Conservation (phyloP, 2,113 vertebrate genomes). For the Dissostichus mawsoni region DNA sequence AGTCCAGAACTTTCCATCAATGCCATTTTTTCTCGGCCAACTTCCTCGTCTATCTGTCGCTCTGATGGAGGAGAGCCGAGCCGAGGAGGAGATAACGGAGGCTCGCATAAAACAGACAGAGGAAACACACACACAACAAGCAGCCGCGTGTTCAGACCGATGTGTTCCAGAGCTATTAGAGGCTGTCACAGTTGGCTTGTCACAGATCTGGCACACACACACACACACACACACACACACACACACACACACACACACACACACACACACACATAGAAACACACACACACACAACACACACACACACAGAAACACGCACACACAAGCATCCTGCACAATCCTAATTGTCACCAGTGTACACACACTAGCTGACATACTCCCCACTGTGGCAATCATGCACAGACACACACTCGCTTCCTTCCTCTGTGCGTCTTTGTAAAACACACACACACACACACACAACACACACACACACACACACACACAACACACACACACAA, state of each 20-base stretch:
- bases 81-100: constrained; percentile 56
- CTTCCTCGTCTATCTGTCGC: constrained; percentile 64
- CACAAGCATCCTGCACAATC: constrained; percentile 40
- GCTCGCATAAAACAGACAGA: constrained; percentile 58
- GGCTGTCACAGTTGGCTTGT: constrained; percentile 71
- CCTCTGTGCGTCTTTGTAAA: constrained; percentile 28
- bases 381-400: constrained; percentile 57
- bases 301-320: constrained; percentile 8
- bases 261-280: constrained; percentile 21
- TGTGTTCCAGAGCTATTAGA: constrained; percentile 74
- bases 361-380: constrained; percentile 55
- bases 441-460: too few species aligned
- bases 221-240: not conserved
- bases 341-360: constrained; percentile 58
- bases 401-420: constrained; percentile 38
- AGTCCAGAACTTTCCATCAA: constrained; percentile 29
- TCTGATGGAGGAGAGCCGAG: constrained; percentile 38
- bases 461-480: constrained; percentile 19
- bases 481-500: constrained; percentile 28
- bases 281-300: constrained; percentile 9
- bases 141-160: constrained; percentile 47
- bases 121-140: constrained; percentile 44
- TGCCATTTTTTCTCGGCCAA: constrained; percentile 52
- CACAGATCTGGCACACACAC: constrained; percentile 38
- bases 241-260: constrained; percentile 22